Percentiles rank a stretch among this genome's conserved stretches.
phyloP scores from a whole-genome alignment of 30 jellyfish, hydroid and myxozoan species.

The Aurelia coerulea region DNA sequence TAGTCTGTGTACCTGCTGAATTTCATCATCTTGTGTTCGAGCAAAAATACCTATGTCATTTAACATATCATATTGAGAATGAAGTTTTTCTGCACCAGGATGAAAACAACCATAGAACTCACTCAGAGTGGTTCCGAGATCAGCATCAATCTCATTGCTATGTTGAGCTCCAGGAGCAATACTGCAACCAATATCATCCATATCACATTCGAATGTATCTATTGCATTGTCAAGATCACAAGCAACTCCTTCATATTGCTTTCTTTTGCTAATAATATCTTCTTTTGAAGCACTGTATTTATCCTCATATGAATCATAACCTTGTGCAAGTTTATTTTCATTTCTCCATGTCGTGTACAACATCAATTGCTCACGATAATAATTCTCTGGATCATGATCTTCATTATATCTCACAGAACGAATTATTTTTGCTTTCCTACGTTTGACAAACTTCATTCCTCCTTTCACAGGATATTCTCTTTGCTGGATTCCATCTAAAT shows the following conservation, averaged over 20 bases:
- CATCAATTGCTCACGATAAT: no score
- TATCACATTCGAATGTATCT: not conserved
- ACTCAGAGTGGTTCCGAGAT: not conserved
- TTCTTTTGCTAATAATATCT: not conserved
- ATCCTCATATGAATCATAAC: constrained; percentile 8
- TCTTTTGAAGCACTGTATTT: not conserved
- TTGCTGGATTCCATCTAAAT: no score
- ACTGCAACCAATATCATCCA: not conserved
- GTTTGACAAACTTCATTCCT: no score
- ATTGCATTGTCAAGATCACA: constrained; percentile 4
- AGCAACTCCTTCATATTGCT: not conserved
- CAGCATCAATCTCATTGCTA: not conserved
- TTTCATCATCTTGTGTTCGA: no score
- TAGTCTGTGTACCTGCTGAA: not conserved
- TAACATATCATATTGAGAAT: constrained; percentile 10
- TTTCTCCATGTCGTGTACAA: constrained; percentile 34
- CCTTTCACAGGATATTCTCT: no score
- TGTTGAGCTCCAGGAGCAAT: constrained; percentile 46
- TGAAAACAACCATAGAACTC: constrained; percentile 12
- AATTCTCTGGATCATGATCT: no score
- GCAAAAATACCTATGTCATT: constrained; percentile 14
- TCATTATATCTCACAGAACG: no score
- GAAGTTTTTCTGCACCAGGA: constrained; percentile 6
- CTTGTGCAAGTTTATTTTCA: constrained; percentile 3
- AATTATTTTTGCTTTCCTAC: no score